Evolutionary conservation across 2,888 invertebrate genomes (phyloP).

Genomic region (Chloromyia formosa): DNA sequence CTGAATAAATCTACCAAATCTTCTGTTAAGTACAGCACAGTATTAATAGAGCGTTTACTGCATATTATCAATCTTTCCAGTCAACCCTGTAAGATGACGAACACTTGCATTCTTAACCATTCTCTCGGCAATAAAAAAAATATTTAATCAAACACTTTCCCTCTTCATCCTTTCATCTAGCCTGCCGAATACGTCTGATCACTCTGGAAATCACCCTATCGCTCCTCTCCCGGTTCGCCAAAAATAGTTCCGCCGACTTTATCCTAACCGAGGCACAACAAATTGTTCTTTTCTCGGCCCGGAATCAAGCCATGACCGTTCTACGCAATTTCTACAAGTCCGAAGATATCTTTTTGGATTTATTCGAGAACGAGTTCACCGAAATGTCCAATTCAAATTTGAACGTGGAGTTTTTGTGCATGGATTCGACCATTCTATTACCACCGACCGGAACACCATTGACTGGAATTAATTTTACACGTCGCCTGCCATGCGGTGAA

Average conservation of each 20-base stretch:
- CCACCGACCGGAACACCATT: slow-evolving; percentile 96
- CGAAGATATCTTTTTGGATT: slow-evolving; percentile 97
- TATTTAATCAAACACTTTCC: slow-evolving; percentile 38
- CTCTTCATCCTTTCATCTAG: too few species aligned
- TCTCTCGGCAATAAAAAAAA: not conserved
- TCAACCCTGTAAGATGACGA: slow-evolving; percentile 76
- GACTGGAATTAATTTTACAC: slow-evolving; percentile 93
- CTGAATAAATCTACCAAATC: slow-evolving; percentile 72
- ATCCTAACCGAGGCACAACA: slow-evolving; percentile 65
- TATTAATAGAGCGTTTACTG: slow-evolving; percentile 83
- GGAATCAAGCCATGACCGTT: slow-evolving; percentile 83
- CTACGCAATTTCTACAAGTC: slow-evolving; percentile 94
- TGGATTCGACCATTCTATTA: slow-evolving; percentile 93
- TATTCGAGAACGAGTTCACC: slow-evolving; percentile 98
- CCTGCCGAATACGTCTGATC: slow-evolving; percentile 87
- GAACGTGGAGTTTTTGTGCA: slow-evolving; percentile 94
- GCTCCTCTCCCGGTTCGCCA: slow-evolving; percentile 75
- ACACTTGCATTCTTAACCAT: not conserved
- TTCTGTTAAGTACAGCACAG: slow-evolving; percentile 79
- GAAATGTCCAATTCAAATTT: slow-evolving; percentile 87
- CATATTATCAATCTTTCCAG: slow-evolving; percentile 85
- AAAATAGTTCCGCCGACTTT: slow-evolving; percentile 56
- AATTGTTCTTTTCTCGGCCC: slow-evolving; percentile 73
- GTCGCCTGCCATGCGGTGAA: slow-evolving; percentile 95
- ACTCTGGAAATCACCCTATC: slow-evolving; percentile 90